phyloP scores from a whole-genome alignment of 2,113 vertebrate species.

The Oreotrochilus melanogaster region DNA sequence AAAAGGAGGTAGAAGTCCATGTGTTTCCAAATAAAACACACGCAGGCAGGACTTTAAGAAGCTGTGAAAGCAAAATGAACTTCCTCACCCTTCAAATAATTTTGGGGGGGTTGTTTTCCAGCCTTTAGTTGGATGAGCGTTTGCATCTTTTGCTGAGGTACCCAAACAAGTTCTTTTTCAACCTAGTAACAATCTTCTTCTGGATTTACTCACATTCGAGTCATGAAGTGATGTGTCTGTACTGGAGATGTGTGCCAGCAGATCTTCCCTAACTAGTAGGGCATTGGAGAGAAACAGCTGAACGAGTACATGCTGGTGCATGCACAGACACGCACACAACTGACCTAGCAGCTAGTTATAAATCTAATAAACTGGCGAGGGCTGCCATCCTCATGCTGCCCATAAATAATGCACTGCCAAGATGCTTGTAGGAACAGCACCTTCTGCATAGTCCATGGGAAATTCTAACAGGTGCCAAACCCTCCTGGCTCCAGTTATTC shows the following conservation, averaged over 20 bases:
- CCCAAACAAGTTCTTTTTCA: not conserved
- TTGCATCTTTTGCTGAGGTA: not conserved
- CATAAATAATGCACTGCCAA: conserved; percentile 75
- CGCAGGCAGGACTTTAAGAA: not conserved
- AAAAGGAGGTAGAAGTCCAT: not conserved
- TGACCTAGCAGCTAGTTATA: conserved; percentile 55
- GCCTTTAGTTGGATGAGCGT: not conserved
- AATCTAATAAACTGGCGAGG: conserved; percentile 71
- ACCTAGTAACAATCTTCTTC: not conserved
- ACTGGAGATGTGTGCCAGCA: not conserved
- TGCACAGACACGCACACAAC: not conserved
- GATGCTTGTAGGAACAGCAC: conserved; percentile 62
- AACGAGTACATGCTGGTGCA: not conserved
- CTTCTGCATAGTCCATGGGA: conserved; percentile 67
- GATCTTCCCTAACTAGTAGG: not conserved
- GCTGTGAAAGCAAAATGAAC: not conserved
- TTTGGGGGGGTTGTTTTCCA: not conserved
- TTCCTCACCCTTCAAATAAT: not conserved
- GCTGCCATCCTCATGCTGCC: conserved; percentile 48
- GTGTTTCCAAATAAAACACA: not conserved
- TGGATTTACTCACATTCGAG: conserved; percentile 6
- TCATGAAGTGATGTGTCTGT: not conserved
- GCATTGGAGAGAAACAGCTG: not conserved
- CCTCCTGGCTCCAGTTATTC: conserved; percentile 61
- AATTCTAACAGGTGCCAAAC: conserved; percentile 51